Base-by-base conservation (phyloP, 2,888 invertebrate species). In the Agrilus biguttatus region DNA sequence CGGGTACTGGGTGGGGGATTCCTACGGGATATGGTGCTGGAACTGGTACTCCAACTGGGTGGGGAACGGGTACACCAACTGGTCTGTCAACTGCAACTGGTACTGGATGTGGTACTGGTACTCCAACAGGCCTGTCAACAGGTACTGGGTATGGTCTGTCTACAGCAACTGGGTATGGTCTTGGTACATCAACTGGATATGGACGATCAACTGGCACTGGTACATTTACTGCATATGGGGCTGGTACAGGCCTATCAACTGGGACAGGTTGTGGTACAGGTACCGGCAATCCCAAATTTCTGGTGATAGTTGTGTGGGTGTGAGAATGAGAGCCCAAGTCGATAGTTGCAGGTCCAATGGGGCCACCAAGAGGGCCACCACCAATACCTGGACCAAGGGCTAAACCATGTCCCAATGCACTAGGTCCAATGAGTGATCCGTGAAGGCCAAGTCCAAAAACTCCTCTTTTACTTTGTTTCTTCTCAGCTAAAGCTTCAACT, bases 161-260 rank as follows among this genome's bases (percentile, higher is more conserved):
- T 0, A 78, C 73, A 40, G 71, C 61, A 14, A 77, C 72, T 0
- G 77, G 76, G 0, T 73, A 71, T 1, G 69, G 71, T 28, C 59
- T 56, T 37, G 59, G 56, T 19, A 62, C 60, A 14, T 59, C 57
- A 2, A 61, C 55, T 5, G 63, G 68, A 34, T 60, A 57, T 14
- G 66, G 65, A 41, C 61, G 55, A 44, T 65, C 59, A 0, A 79
- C 74, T 42, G 73, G 65, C 13, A 79, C 73, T 0, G 77, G 76
- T 0, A 75, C 70, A 12, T 70, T 72, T 12, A 58, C 58, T 23
- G 58, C 55, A 7, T 61, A 57, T 6, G 60, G 54, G 17, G 57
- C 55, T 7, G 55, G 64, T 7, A 62, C 56, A 8, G 56, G 61
- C 43, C 57, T 54, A 40, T 62, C 61, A 39, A 74, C 69, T n/a